Evolutionary conservation across 2,113 vertebrate species (phyloP), one percentile per base, ranked within the genome.

Genomic region (Chloroceryle aenea): DNA sequence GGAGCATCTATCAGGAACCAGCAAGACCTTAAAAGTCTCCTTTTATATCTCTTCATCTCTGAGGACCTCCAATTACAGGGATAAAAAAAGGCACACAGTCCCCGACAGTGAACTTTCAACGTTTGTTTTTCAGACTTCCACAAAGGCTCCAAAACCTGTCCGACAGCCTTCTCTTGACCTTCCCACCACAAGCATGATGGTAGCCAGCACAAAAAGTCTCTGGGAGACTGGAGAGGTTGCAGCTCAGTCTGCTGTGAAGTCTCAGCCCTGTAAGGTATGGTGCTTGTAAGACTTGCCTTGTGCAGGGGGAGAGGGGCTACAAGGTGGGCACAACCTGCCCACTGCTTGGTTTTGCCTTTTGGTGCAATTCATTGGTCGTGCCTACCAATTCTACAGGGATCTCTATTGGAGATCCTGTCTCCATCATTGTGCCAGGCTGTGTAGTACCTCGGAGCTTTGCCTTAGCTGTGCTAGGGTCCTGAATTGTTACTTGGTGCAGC

Each of bases 211-310:
- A 38, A 99, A 99, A 98, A 99, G 82, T 82, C 97, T 98, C 40
- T 99, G 99, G 98, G 99, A 99, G 95, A 98, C 97, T 0, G 99
- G 99, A 34, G 99, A 99, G 16, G 97, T 98, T n/a, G 98, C 98
- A 97, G 96, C 93, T 77, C 98, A 97, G 32, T 97, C 97, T 52
- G 73, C 97, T 0, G 10, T 52, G 63, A 99, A 98, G 96, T 73
- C 93, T 48, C 40, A 94, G 0, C 18, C 96, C 17, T 98, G 97
- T 92, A 99, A 99, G 99, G 99, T 99, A 95, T 10, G 82, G n/a
- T 8, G 15, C 10, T 52, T 3, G 14, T 7, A 7, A 42, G 27
- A 36, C 19, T 47, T 42, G 13, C 12, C 6, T 3, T 1, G 15
- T 30, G 27, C n/a, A 1, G 4, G 26, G 12, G 30, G 14, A 4